Conservation (phyloP, 1,140 invertebrate species). For the Gonioctena quinquepunctata region DNA sequence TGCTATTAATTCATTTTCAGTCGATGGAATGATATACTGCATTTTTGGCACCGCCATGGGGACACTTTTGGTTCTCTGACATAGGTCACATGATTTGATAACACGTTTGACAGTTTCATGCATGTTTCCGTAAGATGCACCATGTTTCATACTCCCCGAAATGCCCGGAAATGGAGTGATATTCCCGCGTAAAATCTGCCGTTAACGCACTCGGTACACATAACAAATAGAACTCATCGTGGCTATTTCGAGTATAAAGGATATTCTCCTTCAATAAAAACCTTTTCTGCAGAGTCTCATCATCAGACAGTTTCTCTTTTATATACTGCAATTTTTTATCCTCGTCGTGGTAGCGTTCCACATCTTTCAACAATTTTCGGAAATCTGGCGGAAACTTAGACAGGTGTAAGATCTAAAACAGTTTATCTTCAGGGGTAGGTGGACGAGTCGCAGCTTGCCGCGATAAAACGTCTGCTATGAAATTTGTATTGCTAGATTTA, state of each 20-base stretch:
- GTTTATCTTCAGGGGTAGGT: no score
- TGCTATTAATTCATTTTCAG: no score
- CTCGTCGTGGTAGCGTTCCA: background rate
- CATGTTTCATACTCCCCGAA: background rate
- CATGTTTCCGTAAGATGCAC: background rate
- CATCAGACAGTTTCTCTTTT: background rate
- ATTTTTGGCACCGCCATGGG: background rate
- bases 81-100: background rate
- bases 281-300: background rate
- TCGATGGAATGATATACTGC: no score
- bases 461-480: no score
- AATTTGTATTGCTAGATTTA: no score
- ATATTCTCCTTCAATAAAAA: background rate
- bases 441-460: no score
- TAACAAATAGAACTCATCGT: background rate
- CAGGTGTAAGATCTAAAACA: no score
- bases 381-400: no score
- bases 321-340: background rate
- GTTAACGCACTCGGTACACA: background rate
- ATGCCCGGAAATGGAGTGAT: background rate
- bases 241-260: background rate
- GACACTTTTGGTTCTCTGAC: background rate
- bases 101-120: background rate
- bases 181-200: background rate
- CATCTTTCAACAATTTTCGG: no score